Base-by-base conservation (phyloP, 1,140 invertebrate species). In the Dufourea novaeangliae region DNA sequence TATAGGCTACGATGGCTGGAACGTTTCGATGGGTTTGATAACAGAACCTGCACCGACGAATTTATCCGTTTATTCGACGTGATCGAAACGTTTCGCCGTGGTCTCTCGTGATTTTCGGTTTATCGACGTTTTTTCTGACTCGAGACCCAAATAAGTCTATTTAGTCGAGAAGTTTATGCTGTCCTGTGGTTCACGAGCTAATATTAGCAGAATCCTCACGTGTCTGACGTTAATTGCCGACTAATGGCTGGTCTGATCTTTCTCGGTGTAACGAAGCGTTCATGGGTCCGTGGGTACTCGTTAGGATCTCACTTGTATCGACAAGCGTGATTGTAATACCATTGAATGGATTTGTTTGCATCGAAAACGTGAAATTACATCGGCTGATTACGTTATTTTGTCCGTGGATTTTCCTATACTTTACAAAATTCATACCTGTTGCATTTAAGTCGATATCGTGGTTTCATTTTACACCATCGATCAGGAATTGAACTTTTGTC, bases 171-270 rank as follows among this genome's bases (percentile, higher is more conserved):
- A 54, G 25, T 79, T 41, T 68, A 67, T 41, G 69, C 59, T 25
- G 12, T 44, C 12, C 68, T 67, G 37, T 54, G 39, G 27, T 20
- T 57, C 68, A 14, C 46, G 1, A n/a, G 34, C 1, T 17, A 25
- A 57, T 32, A 59, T 80, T 80, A 62, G 64, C 37, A 41, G 37
- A 56, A 56, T 76, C n/a, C 68, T 76, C 66, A 75, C 69, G 70
- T 75, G 75, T 54, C 52, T 37, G 5, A 68, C 25, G 41, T 63
- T 73, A 81, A 81, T 44, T 29, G 46, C 22, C 41, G 22, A 50
- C 61, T 80, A 82, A 70, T 70, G 44, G 61, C 10, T 69, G 64
- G 52, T 50, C 25, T 44, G 63, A 59, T 76, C 34, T 64, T 39
- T 32, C 5, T 80, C 41, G 39, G 27, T 12, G 10, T 68, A 80